Evolutionary conservation across 2,113 vertebrate genomes (phyloP), one percentile per base, ranked within the genome.

Genomic region (Carassius gibelio): DNA sequence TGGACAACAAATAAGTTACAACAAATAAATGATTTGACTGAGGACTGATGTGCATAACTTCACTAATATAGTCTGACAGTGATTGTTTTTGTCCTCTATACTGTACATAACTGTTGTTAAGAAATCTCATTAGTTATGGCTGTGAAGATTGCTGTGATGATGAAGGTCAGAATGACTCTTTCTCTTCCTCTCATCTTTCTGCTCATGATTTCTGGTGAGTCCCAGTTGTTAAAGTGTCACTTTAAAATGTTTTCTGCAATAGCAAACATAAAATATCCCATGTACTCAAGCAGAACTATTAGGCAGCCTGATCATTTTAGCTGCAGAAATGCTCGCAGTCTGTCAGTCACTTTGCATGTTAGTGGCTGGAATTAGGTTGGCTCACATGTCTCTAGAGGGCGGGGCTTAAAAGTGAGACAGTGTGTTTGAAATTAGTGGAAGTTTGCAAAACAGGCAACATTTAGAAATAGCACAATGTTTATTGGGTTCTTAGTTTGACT

Each of bases 201-300:
- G 23, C 50, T 85, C 77, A 81, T 85, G n/a, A 11, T 72, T 80
- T 72, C 77, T 30, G 38, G 84, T 81, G 23, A 85, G 76, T 72
- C 30, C 30, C 0, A 9, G 30, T 3, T n/a, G 14, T 68, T 68
- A 17, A 2, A 34, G 30, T 11, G 30, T 30, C 30, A 30, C 21
- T 15, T 66, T 66, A 0, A 34, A 15, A 15, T 15, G 0, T 66
- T 64, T 5, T 61, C 8, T 64, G 62, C 1, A 15, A 30, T 30
- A 3, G 13, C 26, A 30, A 13, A 34, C 14, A 68, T 68, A 8
- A 66, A 6, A 66, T 38, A 38, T 64, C 11, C 0, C 11, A 6
- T 64, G 2, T 64, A 8, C 42, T 42, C 42, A 42, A 42, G 42
- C 42, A 42, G 42, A 7, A 17, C 52, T 42, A 30, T 30, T 64